These are phyloP conservation scores for Cyanocitta stelleri DNA, from an alignment of 2,113 vertebrate species.

Conservation along the genomic window DNA sequence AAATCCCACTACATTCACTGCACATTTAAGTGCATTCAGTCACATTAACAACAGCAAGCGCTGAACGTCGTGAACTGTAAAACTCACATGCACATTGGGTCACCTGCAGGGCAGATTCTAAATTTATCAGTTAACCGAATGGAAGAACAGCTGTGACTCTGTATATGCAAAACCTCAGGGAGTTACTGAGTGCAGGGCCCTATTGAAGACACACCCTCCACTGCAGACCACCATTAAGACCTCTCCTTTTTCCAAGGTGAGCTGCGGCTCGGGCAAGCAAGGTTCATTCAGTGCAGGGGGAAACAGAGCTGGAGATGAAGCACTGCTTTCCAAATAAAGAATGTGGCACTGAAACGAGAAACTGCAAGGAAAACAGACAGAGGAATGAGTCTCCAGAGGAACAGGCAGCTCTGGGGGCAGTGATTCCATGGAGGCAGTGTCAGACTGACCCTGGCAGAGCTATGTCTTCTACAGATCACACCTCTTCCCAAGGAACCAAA, in stretches of 20 bases:
- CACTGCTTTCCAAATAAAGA: background rate
- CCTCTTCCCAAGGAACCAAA: background rate
- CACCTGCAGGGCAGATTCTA: constrained; percentile 14
- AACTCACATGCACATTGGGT: background rate
- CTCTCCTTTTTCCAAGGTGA: background rate
- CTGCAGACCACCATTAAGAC: background rate
- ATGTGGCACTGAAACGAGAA: background rate
- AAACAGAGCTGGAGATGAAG: background rate
- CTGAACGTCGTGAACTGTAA: background rate
- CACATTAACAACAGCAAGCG: background rate
- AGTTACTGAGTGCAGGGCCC: background rate
- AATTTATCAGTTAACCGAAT: background rate
- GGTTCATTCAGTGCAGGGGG: accelerated
- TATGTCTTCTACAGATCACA: background rate
- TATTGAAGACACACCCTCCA: background rate
- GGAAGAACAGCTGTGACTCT: background rate
- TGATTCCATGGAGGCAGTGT: accelerated
- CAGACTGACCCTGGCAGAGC: background rate
- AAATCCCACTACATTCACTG: background rate
- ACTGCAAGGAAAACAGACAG: background rate
- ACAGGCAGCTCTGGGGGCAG: background rate
- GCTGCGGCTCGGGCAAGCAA: background rate
- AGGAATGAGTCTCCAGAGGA: background rate
- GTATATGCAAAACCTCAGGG: background rate
- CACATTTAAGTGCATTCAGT: background rate